A percentile compares a stretch with the other conserved stretches of the same genome.
Conservation (phyloP, 2,113 vertebrate species). For the Psilopsiagon aurifrons region DNA sequence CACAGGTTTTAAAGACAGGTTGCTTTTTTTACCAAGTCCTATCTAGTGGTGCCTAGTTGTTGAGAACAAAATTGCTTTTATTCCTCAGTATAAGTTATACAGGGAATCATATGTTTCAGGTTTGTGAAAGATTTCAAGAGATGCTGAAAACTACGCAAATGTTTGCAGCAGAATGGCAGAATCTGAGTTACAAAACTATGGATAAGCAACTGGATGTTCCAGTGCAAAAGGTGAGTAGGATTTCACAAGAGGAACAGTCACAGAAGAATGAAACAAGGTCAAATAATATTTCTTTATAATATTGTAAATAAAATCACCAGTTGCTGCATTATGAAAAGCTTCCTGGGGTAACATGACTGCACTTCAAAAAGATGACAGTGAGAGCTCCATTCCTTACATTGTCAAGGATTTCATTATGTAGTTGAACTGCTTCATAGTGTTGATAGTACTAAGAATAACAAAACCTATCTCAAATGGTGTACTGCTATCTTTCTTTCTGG, state of each 20-base stretch:
- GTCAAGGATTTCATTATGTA: slow-evolving; percentile 8
- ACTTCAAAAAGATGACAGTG: not conserved
- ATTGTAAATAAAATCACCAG: not conserved
- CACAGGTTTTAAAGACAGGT: not conserved
- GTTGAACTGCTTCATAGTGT: slow-evolving; percentile 26
- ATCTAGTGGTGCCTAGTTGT: not conserved
- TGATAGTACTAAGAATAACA: slow-evolving; percentile 27
- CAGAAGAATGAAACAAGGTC: not conserved
- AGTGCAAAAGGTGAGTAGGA: not conserved
- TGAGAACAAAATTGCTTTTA: not conserved
- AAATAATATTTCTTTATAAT: not conserved
- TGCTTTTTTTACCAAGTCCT: not conserved
- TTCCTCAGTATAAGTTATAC: not conserved
- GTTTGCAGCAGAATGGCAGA: not conserved
- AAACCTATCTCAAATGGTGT: not conserved
- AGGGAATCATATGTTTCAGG: not conserved
- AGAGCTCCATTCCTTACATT: not conserved
- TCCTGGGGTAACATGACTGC: not conserved
- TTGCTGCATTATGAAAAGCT: not conserved
- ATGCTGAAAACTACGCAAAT: not conserved
- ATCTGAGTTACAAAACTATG: not conserved
- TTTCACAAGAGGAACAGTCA: not conserved
- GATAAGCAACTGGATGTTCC: not conserved
- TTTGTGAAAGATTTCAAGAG: not conserved
- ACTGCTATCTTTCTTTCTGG: slow-evolving; percentile 4